phyloP scores from a whole-genome alignment of 1,140 invertebrate genomes.

The Aphis gossypii region DNA sequence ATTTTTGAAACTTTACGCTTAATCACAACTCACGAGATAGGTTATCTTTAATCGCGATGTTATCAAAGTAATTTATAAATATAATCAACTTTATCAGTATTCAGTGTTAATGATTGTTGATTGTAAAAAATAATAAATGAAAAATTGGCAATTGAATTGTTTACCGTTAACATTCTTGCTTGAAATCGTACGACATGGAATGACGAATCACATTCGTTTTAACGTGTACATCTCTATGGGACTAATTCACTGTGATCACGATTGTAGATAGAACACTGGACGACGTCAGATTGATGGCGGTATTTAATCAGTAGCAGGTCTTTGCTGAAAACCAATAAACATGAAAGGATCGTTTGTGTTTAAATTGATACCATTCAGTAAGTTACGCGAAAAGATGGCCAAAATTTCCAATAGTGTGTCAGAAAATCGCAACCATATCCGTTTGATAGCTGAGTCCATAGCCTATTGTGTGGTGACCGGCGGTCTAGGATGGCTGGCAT shows the following conservation, averaged over 20 bases:
- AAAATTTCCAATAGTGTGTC: background rate
- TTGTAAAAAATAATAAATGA: background rate
- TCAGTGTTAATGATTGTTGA: background rate
- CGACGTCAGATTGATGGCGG: background rate
- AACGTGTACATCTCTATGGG: background rate
- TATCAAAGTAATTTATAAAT: too few relatives aligned
- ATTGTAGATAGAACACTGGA: background rate
- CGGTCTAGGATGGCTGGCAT: conserved; percentile 5
- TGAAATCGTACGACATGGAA: background rate
- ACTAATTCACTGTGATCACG: background rate
- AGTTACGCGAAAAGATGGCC: background rate
- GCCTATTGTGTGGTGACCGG: background rate
- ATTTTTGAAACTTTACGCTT: background rate
- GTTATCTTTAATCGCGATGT: too few relatives aligned
- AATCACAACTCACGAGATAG: background rate
- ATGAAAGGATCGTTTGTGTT: background rate
- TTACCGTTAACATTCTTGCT: background rate
- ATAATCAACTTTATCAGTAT: background rate
- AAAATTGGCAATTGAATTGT: background rate
- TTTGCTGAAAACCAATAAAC: background rate
- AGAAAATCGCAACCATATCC: background rate
- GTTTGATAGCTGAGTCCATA: conserved; percentile 11
- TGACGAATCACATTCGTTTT: background rate
- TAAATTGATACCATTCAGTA: background rate
- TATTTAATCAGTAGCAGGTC: background rate